These are phyloP conservation scores for Ctenomys sociabilis DNA, from an alignment of 2,113 vertebrate genomes.

Conservation along the genomic window DNA sequence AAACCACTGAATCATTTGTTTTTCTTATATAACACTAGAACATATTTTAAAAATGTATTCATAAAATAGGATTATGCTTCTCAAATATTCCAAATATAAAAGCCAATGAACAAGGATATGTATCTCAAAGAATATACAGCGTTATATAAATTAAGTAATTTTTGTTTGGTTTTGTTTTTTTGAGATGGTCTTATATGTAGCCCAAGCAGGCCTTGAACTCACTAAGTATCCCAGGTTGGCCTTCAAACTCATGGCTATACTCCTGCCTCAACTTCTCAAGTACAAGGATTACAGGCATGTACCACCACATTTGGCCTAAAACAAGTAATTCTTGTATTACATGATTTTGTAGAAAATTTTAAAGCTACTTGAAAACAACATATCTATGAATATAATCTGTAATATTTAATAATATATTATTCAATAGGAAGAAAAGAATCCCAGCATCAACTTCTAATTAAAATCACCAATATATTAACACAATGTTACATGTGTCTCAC, in stretches of 20 bases:
- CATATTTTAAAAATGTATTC: slow-evolving; percentile 10
- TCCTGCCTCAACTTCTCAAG: not conserved
- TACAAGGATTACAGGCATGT: not conserved
- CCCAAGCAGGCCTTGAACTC: not conserved
- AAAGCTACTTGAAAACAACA: slow-evolving; percentile 38
- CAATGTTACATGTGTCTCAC: slow-evolving; percentile 80
- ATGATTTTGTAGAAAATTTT: slow-evolving; percentile 3
- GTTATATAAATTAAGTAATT: not conserved
- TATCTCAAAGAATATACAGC: not conserved
- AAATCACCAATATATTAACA: not conserved
- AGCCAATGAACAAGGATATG: not conserved
- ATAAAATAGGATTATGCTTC: slow-evolving; percentile 42
- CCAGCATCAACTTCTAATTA: slow-evolving; percentile 28
- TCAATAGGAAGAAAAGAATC: slow-evolving; percentile 49
- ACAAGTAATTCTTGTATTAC: slow-evolving; percentile 17
- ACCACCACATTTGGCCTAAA: not conserved
- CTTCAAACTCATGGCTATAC: not conserved
- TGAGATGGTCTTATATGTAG: not conserved
- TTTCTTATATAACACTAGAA: slow-evolving; percentile 38
- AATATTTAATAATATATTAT: not conserved
- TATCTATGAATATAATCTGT: not conserved
- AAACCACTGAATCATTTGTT: slow-evolving; percentile 30
- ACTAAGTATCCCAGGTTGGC: not conserved
- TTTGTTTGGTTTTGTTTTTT: not conserved
- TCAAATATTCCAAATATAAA: slow-evolving; percentile 51